Percentiles rank a stretch among this genome's conserved stretches.
phyloP scores from a whole-genome alignment of 2,888 invertebrate genomes.

The Heteromurus nitidus region DNA sequence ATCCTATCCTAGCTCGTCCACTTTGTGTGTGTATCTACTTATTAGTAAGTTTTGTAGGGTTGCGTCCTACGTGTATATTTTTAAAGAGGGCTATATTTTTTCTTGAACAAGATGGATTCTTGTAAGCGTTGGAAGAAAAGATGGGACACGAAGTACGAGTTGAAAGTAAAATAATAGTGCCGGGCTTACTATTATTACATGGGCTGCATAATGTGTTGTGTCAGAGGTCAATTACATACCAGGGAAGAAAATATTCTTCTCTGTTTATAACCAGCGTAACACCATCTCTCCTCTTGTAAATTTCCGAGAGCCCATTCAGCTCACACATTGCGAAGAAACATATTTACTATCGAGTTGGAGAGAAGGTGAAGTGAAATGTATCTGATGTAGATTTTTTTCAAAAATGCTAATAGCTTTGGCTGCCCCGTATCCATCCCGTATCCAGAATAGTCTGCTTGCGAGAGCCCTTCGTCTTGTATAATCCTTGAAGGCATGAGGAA shows the following conservation, averaged over 20 bases:
- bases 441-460: too few species aligned
- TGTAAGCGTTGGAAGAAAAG: slow-evolving; percentile 16
- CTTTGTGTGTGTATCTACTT: too few species aligned
- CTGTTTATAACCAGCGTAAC: slow-evolving; percentile 35
- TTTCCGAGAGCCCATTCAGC: background rate
- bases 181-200: slow-evolving; percentile 58
- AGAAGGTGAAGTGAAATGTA: slow-evolving; percentile 46
- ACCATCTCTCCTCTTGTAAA: background rate
- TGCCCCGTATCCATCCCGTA: too few species aligned
- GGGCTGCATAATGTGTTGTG: slow-evolving; percentile 64
- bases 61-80: background rate
- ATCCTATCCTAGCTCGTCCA: too few species aligned
- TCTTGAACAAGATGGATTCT: slow-evolving; percentile 42
- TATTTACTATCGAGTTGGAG: too few species aligned
- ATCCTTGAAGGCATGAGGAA: slow-evolving; percentile 44
- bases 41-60: background rate
- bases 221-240: slow-evolving; percentile 69
- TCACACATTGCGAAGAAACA: too few species aligned
- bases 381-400: slow-evolving; percentile 44
- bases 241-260: slow-evolving; percentile 45
- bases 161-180: slow-evolving; percentile 69
- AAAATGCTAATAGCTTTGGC: slow-evolving; percentile 52
- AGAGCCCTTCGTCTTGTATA: too few species aligned
- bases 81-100: slow-evolving; percentile 16
- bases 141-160: slow-evolving; percentile 54